Evolutionary conservation across 2,797 vertebrate species (phyloP), one percentile per base, ranked within the genome.

Genomic region (Propithecus deckenii): DNA sequence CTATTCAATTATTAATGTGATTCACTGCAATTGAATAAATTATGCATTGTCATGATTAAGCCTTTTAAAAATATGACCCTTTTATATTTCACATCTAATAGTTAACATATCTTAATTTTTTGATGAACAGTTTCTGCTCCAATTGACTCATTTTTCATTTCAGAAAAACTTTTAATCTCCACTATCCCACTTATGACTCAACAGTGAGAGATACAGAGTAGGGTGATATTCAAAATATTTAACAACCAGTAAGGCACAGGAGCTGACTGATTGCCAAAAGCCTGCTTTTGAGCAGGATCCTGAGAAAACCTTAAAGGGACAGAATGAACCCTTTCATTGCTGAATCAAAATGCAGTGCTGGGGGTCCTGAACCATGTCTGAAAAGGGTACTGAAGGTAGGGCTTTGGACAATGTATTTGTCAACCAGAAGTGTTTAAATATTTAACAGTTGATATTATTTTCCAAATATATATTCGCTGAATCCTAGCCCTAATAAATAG

Each of bases 1-100:
- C 12, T 65, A 63, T 71, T 83, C 72, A 63, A 43, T 63, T 87
- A 95, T 91, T 80, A 86, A 85, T 94, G 25, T 80, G 38, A 88
- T 76, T 89, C 30, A 86, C n/a, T 91, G 25, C 38, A 72, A 35
- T 4, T 63, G 7, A 92, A 84, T 90, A 52, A 92, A 78, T 55
- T 85, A 59, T 67, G 18, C 20, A 46, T 91, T 96, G 88, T 91
- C 10, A 43, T 74, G 25, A 65, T 74, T 74, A 76, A 93, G 22
- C 4, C 32, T 90, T 92, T 90, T 6, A 63, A 90, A 81, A 61
- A 84, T 25, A 81, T 74, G 23, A 59, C 48, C 6, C 5, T 61
- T 76, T 83, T 79, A 65, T 38, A 81, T 72, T 93, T 89, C n/a
- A 71, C 23, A 91, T 65, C n/a, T 83, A 79, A 69, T 71, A 52